Evolutionary conservation across 37 sponge, comb jelly and placozoan genomes (phyloP).

Genomic region (Tethya wilhelma): DNA sequence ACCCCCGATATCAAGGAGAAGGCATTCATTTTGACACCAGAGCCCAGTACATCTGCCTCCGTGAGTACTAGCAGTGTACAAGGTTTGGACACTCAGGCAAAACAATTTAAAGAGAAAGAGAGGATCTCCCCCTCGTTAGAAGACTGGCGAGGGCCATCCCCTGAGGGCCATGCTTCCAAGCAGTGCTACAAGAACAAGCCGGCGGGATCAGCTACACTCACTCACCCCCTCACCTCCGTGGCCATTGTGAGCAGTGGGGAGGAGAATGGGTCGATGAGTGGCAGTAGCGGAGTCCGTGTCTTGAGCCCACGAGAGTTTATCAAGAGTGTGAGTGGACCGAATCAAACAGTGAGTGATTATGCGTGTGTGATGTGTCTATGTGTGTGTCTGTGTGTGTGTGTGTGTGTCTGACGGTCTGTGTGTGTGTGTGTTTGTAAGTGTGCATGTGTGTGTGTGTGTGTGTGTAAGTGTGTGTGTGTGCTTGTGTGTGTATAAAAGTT

Average conservation of each 20-base stretch:
- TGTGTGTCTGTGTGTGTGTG: no score
- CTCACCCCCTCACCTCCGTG: slow-evolving; percentile 28
- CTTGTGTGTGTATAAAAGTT: no score
- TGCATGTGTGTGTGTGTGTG: no score
- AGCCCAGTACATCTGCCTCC: neutral
- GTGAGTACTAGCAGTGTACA: neutral
- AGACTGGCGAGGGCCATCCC: slow-evolving; percentile 6
- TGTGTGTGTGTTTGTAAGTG: no score
- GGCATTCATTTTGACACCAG: slow-evolving; percentile 12
- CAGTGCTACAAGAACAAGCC: neutral
- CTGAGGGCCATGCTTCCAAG: neutral
- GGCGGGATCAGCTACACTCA: slow-evolving; percentile 35
- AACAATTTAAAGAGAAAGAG: slow-evolving; percentile 8
- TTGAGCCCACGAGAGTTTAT: neutral
- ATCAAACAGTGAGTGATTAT: neutral
- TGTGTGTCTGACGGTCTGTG: no score
- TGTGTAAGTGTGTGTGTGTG: no score
- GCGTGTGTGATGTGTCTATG: no score
- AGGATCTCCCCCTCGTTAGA: neutral
- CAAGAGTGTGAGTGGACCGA: neutral
- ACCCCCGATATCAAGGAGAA: neutral
- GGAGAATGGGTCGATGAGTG: neutral
- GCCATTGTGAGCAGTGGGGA: neutral
- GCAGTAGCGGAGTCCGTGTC: neutral
- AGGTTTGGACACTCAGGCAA: slow-evolving; percentile 26